A percentile compares a stretch with the other conserved stretches of the same genome.
phyloP scores from a whole-genome alignment of 2,888 invertebrate species.

The Ectobius pallidus region DNA sequence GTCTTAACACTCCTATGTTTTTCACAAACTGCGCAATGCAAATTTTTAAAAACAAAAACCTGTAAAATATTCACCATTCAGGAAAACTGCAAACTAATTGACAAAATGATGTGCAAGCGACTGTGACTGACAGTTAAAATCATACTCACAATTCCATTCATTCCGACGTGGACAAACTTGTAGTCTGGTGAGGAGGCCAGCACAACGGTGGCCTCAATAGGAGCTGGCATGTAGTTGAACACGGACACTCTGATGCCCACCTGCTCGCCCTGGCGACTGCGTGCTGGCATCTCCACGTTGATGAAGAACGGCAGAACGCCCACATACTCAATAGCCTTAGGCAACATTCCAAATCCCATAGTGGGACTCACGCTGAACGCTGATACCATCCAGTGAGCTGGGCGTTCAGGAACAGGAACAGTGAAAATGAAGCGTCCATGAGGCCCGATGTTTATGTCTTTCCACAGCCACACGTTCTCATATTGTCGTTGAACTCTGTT shows the following conservation, averaged over 20 bases:
- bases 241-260: constrained; percentile 90
- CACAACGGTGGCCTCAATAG: constrained; percentile 87
- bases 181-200: constrained; percentile 83
- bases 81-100: no score
- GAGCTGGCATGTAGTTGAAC: constrained; percentile 89
- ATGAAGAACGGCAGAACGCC: constrained; percentile 94
- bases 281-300: constrained; percentile 87
- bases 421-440: constrained; percentile 89
- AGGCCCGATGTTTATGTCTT: constrained; percentile 90
- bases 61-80: no score
- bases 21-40: no score
- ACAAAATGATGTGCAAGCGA: no score
- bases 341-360: constrained; percentile 86
- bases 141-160: constrained; percentile 75
- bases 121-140: no score
- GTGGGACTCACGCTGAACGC: constrained; percentile 89
- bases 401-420: constrained; percentile 80
- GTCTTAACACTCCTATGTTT: no score
- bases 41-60: no score
- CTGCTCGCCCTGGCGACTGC: constrained; percentile 89
- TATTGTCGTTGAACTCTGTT: constrained; percentile 90
- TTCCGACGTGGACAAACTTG: constrained; percentile 90
- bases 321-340: constrained; percentile 81
- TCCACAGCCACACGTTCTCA: constrained; percentile 96
- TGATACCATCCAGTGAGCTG: constrained; percentile 92